Base-by-base conservation (phyloP, 2,797 vertebrate species). In the Arrhamphus sclerolepis region DNA sequence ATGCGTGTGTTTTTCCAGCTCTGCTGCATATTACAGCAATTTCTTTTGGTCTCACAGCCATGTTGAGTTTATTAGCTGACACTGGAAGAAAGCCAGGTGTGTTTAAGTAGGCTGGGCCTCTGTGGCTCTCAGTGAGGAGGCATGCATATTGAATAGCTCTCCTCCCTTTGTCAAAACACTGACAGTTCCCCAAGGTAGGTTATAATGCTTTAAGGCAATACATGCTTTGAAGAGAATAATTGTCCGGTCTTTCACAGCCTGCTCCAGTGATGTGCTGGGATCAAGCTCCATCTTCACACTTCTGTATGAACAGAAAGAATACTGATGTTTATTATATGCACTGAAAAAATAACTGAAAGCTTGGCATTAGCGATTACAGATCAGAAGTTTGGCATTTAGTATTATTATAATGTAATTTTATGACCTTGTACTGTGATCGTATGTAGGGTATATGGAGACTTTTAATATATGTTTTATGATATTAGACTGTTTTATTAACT, bases 11-110 rank as follows among this genome's bases (percentile, higher is more conserved):
- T 41, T 5, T 41, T 56, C 53, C 34, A 2, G 31, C 51, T 73
- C 28, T n/a, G 43, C 67, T 63, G 57, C 42, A 71, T 59, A 78
- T 78, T 71, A 63, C 66, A 67, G 42, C 56, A 49, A 62, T 72
- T 78, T 63, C 51, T 77, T 26, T 13, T 65, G 28, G 56, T 46
- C 56, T 75, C 26, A 6, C 13, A 28, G 60, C 69, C 7, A 17
- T 7, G 22, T 43, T 48, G 22, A 44, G 55, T 81, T 85, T 82
- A 81, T 81, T 67, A 71, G 56, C 56, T 22, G 5, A 28, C 34
- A 4, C 62, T 68, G 80, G 72, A 67, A 62, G 46, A 66, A 66
- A 53, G 66, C 69, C 77, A 84, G 57, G 66, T 68, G 54, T 58
- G 51, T 78, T 79, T 76, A 81, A 76, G 46, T 56, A 39, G 62